Percentiles rank a stretch among this genome's conserved stretches.
phyloP scores from a whole-genome alignment of 2,888 invertebrate genomes.

The Drosophila prostipennis region DNA sequence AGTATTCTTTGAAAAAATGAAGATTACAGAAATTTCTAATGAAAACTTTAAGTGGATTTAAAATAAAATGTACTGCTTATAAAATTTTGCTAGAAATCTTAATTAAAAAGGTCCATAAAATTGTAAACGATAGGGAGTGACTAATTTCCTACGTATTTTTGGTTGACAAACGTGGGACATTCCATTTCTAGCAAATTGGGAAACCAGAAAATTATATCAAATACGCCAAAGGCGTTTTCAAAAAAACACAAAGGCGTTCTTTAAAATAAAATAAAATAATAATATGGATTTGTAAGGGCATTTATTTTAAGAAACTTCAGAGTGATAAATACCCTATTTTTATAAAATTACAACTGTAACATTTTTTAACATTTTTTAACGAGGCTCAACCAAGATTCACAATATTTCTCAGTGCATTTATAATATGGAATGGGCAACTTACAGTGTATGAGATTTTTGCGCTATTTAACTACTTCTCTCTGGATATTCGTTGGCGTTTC shows the following conservation, averaged over 20 bases:
- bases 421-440: conserved; percentile 47
- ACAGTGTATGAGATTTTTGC: conserved; percentile 52
- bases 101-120: background rate
- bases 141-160: background rate
- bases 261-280: background rate
- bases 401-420: background rate
- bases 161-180: background rate
- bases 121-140: background rate
- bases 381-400: background rate
- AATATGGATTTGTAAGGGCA: background rate
- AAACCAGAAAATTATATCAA: too few species aligned
- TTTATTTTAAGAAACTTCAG: background rate
- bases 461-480: conserved; percentile 15
- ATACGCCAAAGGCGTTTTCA: background rate
- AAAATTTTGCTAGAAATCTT: too few species aligned
- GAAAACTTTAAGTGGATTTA: too few species aligned
- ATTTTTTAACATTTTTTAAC: background rate
- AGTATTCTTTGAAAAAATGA: too few species aligned
- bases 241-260: too few species aligned
- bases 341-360: background rate
- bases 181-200: background rate
- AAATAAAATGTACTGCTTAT: too few species aligned
- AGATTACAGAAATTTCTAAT: too few species aligned
- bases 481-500: conserved; percentile 42
- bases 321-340: too few species aligned